Base-by-base conservation (phyloP, 2,888 invertebrate species). In the Cybosia mesomella region DNA sequence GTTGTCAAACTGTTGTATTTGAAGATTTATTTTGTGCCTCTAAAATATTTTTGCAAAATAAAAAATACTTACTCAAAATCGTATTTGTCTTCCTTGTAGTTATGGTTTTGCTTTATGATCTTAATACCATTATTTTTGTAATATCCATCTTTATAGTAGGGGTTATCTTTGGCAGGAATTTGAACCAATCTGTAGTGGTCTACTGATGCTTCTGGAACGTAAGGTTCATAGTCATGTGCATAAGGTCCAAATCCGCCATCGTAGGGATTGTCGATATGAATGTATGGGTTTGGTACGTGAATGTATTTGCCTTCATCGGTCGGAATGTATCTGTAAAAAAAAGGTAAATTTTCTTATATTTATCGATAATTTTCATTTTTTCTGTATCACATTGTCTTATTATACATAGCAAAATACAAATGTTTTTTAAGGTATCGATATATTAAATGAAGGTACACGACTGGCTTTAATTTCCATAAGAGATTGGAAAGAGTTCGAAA, bases 41-140 rank as follows among this genome's bases (percentile, higher is more conserved):
- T 43, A 13, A 22, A 39, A 5, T 49, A 28, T 36, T 36, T 60
- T 18, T 43, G 8, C 4, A 9, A n/a, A 24, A 15, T 21, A n/a
- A 43, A 58, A 66, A 60, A 79, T 84, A 92, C 95, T 95, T 74
- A 95, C 95, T 93, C 88, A 83, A 95, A 95, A 82, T 95, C 95
- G 83, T 95, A 95, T 90, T 93, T 95, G 73, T 95, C 93, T 63
- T 95, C 95, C 1, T 94, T 88, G 81, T 95, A 94, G 81, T 92
- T 92, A 72, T 95, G 95, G 66, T 92, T 91, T 74, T 95, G 95
- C 21, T 87, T 92, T 72, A 95, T 87, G 85, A 95, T 95, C 83
- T 94, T 95, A 78, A 95, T 95, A 0, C 95, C 95, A 64, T 95
- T 95, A 82, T 95, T 95, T 85, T 87, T 92, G 86, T 95, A 95